Evolutionary conservation across 2,113 vertebrate genomes (phyloP), one percentile per base, ranked within the genome.

Genomic region (Pontoporia blainvillei): DNA sequence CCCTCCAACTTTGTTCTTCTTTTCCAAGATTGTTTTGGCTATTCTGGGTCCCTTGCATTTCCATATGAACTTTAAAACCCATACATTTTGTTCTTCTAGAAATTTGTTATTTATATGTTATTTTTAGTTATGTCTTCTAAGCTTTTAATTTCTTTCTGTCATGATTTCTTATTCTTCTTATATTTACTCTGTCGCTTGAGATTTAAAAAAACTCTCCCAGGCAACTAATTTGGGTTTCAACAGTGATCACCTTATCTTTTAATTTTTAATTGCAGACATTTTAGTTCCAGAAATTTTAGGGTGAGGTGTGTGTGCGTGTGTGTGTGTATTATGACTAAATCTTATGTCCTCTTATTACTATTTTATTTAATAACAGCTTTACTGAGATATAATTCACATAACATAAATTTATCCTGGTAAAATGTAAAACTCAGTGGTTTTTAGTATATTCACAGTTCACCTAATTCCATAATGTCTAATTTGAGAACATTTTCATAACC

Each of bases 351-450:
- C n/a, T 82, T 71, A 46, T 66, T 92, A 89, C 15, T 64, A 44
- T 90, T 82, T 92, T 67, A 79, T 73, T 94, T 92, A 82, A 44
- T 94, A 61, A 92, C 8, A 64, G 12, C 21, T 89, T 92, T 64
- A 57, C 44, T 85, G 12, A 96, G 5, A 79, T 64, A 49, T 75
- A 92, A 94, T 69, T 57, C 25, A 76, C 14, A 20, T 69, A 72
- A 82, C 54, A 69, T 61, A 92, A 95, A 85, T 62, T 27, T 13
- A 69, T 15, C 17, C 54, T 66, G 11, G 39, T 89, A 62, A 67
- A 91, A 57, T 78, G 9, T 71, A 69, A 93, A 93, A 79, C 31
- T 82, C n/a, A 49, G 20, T 25, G 44, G 12, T 11, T 79, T 92
- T 75, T 69, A 89, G 64, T 41, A 87, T 52, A 84, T 87, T 76